These are phyloP conservation scores for Stenurella melanura DNA, from an alignment of 2,888 invertebrate genomes.

Conservation along the genomic window DNA sequence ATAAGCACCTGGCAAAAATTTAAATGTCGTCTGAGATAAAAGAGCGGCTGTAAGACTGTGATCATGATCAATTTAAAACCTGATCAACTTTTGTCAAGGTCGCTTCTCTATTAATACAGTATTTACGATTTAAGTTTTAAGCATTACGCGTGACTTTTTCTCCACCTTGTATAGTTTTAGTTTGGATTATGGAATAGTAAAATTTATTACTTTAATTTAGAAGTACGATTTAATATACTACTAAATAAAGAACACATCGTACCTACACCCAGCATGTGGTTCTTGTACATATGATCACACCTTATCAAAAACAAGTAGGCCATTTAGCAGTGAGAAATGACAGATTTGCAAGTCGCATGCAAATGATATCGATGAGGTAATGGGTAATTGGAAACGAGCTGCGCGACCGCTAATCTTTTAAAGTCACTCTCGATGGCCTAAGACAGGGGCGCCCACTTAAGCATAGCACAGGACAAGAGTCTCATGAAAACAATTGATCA, in stretches of 20 bases:
- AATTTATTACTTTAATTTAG: too few relatives aligned
- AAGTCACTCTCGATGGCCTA: constrained; percentile 30
- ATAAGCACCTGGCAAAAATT: too few relatives aligned
- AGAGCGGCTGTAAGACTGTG: too few relatives aligned
- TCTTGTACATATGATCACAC: constrained; percentile 11
- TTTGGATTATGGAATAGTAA: too few relatives aligned
- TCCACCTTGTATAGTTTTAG: too few relatives aligned
- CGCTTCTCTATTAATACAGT: too few relatives aligned
- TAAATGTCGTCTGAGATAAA: too few relatives aligned
- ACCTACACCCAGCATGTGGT: neutral
- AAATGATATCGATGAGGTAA: constrained; percentile 36
- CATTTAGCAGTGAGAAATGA: constrained; percentile 22
- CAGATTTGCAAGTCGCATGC: constrained; percentile 38
- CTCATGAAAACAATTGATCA: constrained; percentile 5
- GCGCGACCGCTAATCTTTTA: constrained; percentile 22
- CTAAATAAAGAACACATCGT: neutral
- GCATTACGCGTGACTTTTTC: too few relatives aligned
- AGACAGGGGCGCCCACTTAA: constrained; percentile 15
- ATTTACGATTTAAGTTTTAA: too few relatives aligned
- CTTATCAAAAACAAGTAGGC: constrained; percentile 26
- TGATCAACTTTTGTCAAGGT: too few relatives aligned
- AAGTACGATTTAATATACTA: too few relatives aligned
- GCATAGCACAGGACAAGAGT: neutral
- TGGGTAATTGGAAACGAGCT: constrained; percentile 25
- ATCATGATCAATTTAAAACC: too few relatives aligned